Conservation (phyloP, 1,140 invertebrate genomes). For the Bradysia coprophila region DNA sequence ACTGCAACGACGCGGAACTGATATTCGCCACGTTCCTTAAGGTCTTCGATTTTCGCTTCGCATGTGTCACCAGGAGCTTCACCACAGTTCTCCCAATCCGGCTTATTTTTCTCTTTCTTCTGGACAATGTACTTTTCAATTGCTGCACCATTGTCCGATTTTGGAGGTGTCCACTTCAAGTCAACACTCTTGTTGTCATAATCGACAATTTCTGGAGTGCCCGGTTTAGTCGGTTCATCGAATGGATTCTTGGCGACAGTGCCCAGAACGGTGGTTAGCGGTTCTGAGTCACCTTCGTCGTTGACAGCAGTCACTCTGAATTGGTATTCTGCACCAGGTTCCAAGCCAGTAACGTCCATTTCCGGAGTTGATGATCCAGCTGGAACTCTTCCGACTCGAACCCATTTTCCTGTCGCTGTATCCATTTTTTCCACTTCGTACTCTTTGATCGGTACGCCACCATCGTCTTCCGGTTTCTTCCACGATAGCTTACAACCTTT, state of each 20-base stretch:
- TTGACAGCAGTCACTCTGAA: constrained; percentile 93
- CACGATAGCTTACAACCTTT: constrained; percentile 74
- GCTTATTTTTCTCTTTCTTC: constrained; percentile 78
- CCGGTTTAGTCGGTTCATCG: constrained; percentile 72
- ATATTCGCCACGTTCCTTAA: constrained; percentile 84
- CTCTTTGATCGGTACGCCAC: constrained; percentile 80
- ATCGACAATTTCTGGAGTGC: constrained; percentile 76
- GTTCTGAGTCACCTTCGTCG: constrained; percentile 90
- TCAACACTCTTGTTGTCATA: constrained; percentile 88
- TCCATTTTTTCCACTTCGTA: constrained; percentile 94
- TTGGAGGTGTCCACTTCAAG: constrained; percentile 86
- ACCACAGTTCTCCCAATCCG: constrained; percentile 82
- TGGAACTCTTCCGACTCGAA: constrained; percentile 54
- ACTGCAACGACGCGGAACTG: constrained; percentile 90
- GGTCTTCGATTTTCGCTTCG: constrained; percentile 61
- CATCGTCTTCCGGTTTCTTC: constrained; percentile 85
- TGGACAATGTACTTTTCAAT: constrained; percentile 96
- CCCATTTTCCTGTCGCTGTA: constrained; percentile 73
- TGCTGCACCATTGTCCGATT: constrained; percentile 81
- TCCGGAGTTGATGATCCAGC: constrained; percentile 36
- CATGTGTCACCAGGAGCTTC: constrained; percentile 65
- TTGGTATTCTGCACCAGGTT: constrained; percentile 84
- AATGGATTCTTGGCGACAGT: constrained; percentile 93
- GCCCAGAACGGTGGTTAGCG: constrained; percentile 63
- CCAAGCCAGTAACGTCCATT: constrained; percentile 74